Evolutionary conservation across 2,888 invertebrate genomes (phyloP), one percentile per base, ranked within the genome.

Genomic region (Oasisia sp.): DNA sequence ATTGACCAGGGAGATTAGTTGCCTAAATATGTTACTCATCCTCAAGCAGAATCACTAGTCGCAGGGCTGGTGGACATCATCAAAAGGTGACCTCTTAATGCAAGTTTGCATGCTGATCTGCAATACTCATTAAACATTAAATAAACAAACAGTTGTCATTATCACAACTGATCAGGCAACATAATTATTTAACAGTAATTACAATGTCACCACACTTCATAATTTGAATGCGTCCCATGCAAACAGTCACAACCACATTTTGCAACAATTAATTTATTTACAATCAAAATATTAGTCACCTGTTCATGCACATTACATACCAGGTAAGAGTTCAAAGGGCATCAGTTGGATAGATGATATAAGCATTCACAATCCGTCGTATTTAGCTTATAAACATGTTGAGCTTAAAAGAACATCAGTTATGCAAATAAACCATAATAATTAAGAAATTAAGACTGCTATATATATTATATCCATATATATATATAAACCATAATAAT

Each of bases 261-360:
- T 74, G 74, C 74, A 74, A 74, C 74, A 74, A 74, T 27, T 74
- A 74, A 74, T 74, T 74, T 74, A 74, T 74, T 74, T 19, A 74
- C 74, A 27, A 74, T 74, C 27, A 74, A 74, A 74, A 74, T n/a
- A 74, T 74, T 7, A 7, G 74, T 74, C 74, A 74, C 27, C 3
- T 27, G n/a, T 74, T 74, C 27, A 74, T 74, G 74, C 14, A 74
- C 74, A 74, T n/a, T 74, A 38, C 38, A 38, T 38, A 38, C 38
- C 38, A 27, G 74, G 74, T 74, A 74, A 74, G 19, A 74, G 27
- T 74, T 74, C 27, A 27, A 74, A 74, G 74, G 14, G 74, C 27
- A 19, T 19, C 74, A 74, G 74, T 74, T 19, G 27, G 19, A 14
- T 56, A 56, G 11, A 14, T 74, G 27, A 19, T 27, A 0, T 3